Evolutionary conservation across 2,113 vertebrate genomes (phyloP), one percentile per base, ranked within the genome.

Genomic region (Trogon surrucura): DNA sequence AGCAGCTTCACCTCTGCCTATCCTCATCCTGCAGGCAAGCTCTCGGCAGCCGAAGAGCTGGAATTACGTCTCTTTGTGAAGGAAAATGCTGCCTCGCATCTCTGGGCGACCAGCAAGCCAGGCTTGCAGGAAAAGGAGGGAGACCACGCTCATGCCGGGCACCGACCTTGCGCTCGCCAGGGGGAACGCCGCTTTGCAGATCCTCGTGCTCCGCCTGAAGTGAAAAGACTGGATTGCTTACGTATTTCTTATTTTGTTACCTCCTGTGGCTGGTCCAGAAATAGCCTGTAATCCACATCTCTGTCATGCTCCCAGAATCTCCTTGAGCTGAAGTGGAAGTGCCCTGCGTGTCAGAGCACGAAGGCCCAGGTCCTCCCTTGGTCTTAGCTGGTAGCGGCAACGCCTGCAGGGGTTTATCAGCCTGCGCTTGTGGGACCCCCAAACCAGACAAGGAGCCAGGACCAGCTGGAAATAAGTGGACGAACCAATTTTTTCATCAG

Each of bases 271-370:
- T 87, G 82, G 8, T 72, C 86, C 91, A 87, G 78, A 93, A 97
- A 97, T 97, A 97, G 88, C 80, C 73, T 2, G 0, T 97, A 96
- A 97, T 96, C 96, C 95, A 85, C 80, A 6, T 48, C 74, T 73
- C 92, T 85, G 72, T 90, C 90, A 96, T 4, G 13, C 80, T 92
- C 67, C 61, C 72, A 92, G 96, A 91, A 97, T 90, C 95, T 88
- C 83, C 92, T 94, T 95, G 48, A 69, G 85, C 80, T 62, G 45
- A 67, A 50, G 80, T 81, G 85, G 65, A 85, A 90, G 80, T 14
- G 41, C 54, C 85, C 72, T 2, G 5, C 14, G 85, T 45, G 27
- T 30, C 80, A 57, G 26, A 75, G 88, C 85, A 80, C n/a, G 16
- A 25, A 53, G 38, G 51, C 19, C 30, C 81, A 45, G 60, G 36